Conservation (phyloP, 2,113 vertebrate genomes). For the Campylomormyrus tamandua region DNA sequence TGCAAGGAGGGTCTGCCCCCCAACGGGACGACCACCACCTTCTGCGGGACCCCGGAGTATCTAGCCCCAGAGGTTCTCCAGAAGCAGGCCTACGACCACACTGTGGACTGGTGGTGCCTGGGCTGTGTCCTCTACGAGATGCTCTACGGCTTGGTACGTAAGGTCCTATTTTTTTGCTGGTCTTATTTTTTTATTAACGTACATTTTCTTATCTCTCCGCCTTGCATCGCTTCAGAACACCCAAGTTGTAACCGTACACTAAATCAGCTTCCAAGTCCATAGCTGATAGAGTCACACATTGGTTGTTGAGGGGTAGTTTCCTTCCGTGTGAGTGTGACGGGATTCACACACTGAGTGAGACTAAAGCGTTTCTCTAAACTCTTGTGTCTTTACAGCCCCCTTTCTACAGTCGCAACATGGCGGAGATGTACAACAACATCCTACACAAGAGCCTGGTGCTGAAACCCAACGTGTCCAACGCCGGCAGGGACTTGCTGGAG, state of each 20-base stretch:
- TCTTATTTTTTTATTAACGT: neutral
- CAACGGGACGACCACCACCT: conserved; percentile 53
- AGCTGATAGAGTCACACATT: neutral
- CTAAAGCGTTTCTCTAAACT: neutral
- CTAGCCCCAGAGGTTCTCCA: conserved; percentile 64
- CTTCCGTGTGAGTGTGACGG: neutral
- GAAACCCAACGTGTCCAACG: conserved; percentile 39
- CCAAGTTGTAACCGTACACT: neutral
- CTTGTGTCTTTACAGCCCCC: conserved; percentile 52
- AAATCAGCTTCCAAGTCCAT: neutral
- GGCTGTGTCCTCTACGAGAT: conserved; percentile 68
- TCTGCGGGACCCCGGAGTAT: conserved; percentile 68
- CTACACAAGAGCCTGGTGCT: conserved; percentile 56
- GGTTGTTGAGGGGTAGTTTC: neutral
- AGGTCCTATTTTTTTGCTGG: no score
- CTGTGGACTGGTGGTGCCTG: conserved; percentile 70
- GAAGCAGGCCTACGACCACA: conserved; percentile 54
- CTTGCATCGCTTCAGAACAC: neutral
- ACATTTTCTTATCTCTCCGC: neutral
- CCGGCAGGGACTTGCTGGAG: conserved; percentile 49
- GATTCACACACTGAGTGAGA: neutral
- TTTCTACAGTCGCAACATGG: conserved; percentile 58
- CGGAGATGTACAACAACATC: conserved; percentile 64
- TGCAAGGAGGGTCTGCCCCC: conserved; percentile 63
- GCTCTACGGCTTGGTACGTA: conserved; percentile 58